These are phyloP conservation scores for Hyperoplus lanceolatus DNA, from an alignment of 2,797 vertebrate genomes.

Conservation along the genomic window DNA sequence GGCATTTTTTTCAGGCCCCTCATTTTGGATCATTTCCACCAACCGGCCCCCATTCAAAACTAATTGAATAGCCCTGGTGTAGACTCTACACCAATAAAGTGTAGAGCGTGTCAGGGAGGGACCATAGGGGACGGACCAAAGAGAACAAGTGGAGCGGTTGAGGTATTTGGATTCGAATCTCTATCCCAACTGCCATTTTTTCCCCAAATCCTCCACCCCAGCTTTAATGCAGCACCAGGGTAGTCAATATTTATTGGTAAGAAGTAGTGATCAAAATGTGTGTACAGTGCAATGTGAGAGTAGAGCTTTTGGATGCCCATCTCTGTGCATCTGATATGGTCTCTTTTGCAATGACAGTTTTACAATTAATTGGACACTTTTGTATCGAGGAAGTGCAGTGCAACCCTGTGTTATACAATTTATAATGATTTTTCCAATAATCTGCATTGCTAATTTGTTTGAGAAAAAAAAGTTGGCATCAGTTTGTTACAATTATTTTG, in stretches of 20 bases:
- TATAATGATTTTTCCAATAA: not conserved
- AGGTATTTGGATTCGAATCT: no score
- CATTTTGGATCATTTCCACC: no score
- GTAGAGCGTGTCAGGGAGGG: no score
- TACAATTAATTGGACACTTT: constrained; percentile 8
- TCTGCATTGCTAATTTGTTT: constrained; percentile 9
- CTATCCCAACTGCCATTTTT: no score
- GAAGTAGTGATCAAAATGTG: constrained; percentile 24
- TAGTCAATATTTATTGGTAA: constrained; percentile 64
- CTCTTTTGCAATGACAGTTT: constrained; percentile 15
- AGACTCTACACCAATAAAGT: no score
- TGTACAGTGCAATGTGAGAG: constrained; percentile 12
- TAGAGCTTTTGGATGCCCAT: not conserved
- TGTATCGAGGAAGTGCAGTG: not conserved
- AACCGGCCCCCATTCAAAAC: no score
- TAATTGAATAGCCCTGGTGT: no score
- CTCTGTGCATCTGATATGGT: not conserved
- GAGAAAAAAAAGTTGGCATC: not conserved
- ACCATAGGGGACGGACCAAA: no score
- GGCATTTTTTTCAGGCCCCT: no score
- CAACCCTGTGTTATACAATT: not conserved
- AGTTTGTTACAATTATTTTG: not conserved
- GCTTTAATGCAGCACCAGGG: constrained; percentile 44
- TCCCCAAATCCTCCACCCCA: no score
- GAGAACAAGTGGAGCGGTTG: no score